phyloP scores from a whole-genome alignment of 2,797 vertebrate genomes.

The Ibycter americanus region DNA sequence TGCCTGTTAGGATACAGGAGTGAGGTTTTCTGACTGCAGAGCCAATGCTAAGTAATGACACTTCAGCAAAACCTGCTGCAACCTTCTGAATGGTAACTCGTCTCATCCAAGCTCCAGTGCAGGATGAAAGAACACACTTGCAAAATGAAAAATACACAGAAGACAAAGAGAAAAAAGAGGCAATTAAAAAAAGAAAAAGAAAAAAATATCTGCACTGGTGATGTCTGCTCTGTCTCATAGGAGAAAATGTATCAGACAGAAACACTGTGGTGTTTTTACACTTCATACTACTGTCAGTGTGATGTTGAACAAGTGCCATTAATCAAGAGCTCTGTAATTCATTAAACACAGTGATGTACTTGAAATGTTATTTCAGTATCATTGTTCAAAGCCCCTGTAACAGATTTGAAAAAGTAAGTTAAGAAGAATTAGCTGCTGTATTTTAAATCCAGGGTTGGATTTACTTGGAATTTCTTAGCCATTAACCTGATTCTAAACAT shows the following conservation, averaged over 20 bases:
- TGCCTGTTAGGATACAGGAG: neutral
- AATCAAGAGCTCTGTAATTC: conserved; percentile 67
- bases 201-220: neutral
- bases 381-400: conserved; percentile 54
- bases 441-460: conserved; percentile 5
- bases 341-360: conserved; percentile 57
- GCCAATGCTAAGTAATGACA: neutral
- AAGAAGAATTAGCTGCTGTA: conserved; percentile 2
- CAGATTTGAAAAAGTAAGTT: conserved; percentile 12
- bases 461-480: conserved; percentile 19
- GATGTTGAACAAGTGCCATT: conserved; percentile 63
- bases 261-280: conserved; percentile 20
- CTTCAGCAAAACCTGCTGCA: neutral
- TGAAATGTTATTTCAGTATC: conserved; percentile 65
- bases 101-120: neutral
- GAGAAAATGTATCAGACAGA: conserved; percentile 27
- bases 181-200: neutral
- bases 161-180: neutral
- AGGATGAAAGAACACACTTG: neutral
- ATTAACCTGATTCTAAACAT: conserved; percentile 4
- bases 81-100: neutral
- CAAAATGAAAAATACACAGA: neutral
- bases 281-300: conserved; percentile 45
- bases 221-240: neutral
- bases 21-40: neutral